phyloP scores from a whole-genome alignment of 1,140 invertebrate species.

The Cydia strobilella region DNA sequence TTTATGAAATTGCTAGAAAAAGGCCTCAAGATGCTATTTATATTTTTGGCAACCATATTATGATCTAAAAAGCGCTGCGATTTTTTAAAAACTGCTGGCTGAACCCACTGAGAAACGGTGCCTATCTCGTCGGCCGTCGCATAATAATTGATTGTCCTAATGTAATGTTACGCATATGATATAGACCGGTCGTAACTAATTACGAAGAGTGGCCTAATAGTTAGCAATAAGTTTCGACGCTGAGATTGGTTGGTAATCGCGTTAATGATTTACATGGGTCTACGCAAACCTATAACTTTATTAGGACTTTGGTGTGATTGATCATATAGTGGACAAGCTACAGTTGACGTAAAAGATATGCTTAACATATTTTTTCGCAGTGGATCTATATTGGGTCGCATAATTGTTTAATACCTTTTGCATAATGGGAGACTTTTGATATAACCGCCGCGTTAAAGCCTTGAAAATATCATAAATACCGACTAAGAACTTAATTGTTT shows the following conservation, averaged over 20 bases:
- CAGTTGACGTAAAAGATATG: too few species aligned
- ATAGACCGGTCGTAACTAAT: constrained; percentile 18
- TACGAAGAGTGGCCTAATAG: constrained; percentile 32
- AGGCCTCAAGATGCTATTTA: too few species aligned
- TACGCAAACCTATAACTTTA: constrained; percentile 29
- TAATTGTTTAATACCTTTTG: constrained; percentile 25
- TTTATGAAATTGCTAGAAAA: too few species aligned
- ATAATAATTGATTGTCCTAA: too few species aligned
- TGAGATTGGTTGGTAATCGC: constrained; percentile 34
- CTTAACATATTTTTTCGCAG: too few species aligned
- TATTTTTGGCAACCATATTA: too few species aligned
- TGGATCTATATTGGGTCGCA: too few species aligned
- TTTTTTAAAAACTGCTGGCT: too few species aligned
- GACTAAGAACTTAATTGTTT: not conserved
- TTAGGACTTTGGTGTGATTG: constrained; percentile 30
- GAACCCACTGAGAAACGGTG: too few species aligned
- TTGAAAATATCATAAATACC: not conserved
- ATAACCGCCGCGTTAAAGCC: not conserved
- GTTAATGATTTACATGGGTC: constrained; percentile 27
- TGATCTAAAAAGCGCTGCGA: too few species aligned
- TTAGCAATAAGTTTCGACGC: constrained; percentile 32
- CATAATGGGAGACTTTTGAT: constrained; percentile 20
- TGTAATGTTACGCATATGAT: too few species aligned
- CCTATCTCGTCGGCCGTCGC: too few species aligned
- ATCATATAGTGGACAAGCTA: not conserved